Base-by-base conservation (phyloP, 2,113 vertebrate species). In the Todiramphus chloris region DNA sequence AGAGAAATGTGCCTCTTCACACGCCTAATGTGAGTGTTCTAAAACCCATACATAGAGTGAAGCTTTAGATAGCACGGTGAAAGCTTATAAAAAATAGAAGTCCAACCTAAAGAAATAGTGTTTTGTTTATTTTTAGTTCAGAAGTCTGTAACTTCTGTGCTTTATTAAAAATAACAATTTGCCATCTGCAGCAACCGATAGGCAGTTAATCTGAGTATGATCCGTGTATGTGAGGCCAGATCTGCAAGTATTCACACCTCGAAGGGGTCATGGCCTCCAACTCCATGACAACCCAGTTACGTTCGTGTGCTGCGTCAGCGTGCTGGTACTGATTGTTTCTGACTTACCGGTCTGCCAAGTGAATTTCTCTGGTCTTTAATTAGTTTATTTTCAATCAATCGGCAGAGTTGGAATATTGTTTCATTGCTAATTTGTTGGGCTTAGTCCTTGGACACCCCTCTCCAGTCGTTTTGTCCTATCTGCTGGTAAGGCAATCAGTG, bases 181-280 rank as follows among this genome's bases (percentile, higher is more conserved):
- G 5, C 80, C 28, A 66, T 81, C 70, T 82, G 70, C 31, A 56
- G 14, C 41, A 50, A 19, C 16, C 5, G 44, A 37, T 62, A 60
- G 1, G 31, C 74, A 60, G 89, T 76, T 66, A 70, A 55, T 39
- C 63, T 3, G 50, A 74, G 33, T 10, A 1, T 6, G 27, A n/a
- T 60, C 14, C 3, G 25, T 23, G 1, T 8, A 1, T 0, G 18
- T 1, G 33, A 83, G n/a, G 56, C 31, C 37, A 70, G 67, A 53
- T 58, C n/a, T 1, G 3, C 67, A 67, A 63, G 15, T n/a, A 17
- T 19, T 87, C 56, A 20, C 87, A 66, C n/a, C 30, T 39, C 35
- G 3, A 5, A 18, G 31, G 11, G 19, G 55, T 16, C 17, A 2
- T 6, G 56, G 39, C 67, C 56, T 30, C 16, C 10, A 83, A 43